A percentile compares a stretch with the other conserved stretches of the same genome.
These are phyloP conservation scores for Berghia stephanieae DNA, from an alignment of 1,140 invertebrate species.

Conservation along the genomic window DNA sequence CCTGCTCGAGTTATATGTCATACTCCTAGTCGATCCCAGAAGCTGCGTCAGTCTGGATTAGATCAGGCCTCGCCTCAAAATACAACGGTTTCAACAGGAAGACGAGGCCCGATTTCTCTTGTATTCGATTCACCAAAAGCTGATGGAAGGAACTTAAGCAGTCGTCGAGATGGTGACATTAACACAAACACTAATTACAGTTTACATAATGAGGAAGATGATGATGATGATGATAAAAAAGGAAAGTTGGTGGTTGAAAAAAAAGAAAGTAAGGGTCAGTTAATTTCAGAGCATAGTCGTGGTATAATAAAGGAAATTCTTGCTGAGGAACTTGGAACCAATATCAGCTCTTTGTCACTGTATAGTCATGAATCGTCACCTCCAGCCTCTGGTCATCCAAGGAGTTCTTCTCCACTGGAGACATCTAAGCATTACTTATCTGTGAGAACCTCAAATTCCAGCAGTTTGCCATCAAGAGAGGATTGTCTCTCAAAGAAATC, in stretches of 20 bases:
- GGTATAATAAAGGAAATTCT: constrained; percentile 26
- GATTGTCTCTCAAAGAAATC: no score
- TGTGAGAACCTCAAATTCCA: background rate
- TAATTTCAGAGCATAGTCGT: background rate
- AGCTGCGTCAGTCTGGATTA: no score
- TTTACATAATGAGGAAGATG: background rate
- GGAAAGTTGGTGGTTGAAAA: no score
- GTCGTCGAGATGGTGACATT: background rate
- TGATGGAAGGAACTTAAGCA: background rate
- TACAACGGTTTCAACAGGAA: background rate
- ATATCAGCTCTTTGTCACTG: background rate
- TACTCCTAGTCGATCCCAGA: constrained; percentile 16
- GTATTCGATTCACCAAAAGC: background rate
- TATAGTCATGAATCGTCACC: background rate
- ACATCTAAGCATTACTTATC: background rate
- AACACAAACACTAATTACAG: background rate
- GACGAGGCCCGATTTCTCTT: background rate
- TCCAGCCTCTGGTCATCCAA: background rate
- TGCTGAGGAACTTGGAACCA: constrained; percentile 5
- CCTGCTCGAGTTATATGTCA: constrained; percentile 26
- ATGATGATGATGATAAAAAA: background rate
- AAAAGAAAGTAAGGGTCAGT: background rate
- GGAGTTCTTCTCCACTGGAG: background rate
- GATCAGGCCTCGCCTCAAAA: no score
- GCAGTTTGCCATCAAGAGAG: no score